Evolutionary conservation across 2,797 vertebrate genomes (phyloP).

Genomic region (Apogon talboti): DNA sequence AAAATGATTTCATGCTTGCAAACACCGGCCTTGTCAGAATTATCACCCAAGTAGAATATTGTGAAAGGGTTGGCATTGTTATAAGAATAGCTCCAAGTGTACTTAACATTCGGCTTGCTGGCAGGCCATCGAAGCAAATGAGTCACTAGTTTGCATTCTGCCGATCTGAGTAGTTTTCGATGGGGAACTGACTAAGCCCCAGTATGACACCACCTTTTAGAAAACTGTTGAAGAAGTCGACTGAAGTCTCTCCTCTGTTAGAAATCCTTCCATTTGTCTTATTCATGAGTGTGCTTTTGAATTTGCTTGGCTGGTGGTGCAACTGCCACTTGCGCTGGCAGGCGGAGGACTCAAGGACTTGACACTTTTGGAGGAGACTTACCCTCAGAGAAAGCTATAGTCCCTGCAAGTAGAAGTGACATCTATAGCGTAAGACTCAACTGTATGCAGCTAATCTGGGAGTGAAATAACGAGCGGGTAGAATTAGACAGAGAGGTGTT

Average conservation of each 20-base stretch:
- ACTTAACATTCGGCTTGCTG: conserved; percentile 42
- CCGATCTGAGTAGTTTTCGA: conserved; percentile 26
- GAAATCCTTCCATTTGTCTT: conserved; percentile 63
- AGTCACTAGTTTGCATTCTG: conserved; percentile 53
- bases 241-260: conserved; percentile 50
- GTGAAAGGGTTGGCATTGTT: conserved; percentile 51
- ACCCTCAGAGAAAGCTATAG: conserved; percentile 40
- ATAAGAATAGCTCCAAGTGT: conserved; percentile 54
- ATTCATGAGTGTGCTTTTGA: conserved; percentile 62
- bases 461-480: conserved; percentile 25
- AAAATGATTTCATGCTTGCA: conserved; percentile 47
- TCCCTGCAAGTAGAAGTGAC: conserved; percentile 31
- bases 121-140: conserved; percentile 42
- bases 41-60: conserved; percentile 46
- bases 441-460: conserved; percentile 23
- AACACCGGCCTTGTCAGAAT: conserved; percentile 47
- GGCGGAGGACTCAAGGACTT: conserved; percentile 53
- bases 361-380: conserved; percentile 50
- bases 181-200: conserved; percentile 41
- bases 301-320: conserved; percentile 57
- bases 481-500: conserved; percentile 24
- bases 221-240: conserved; percentile 52
- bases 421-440: conserved; percentile 11
- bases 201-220: conserved; percentile 48
- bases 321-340: conserved; percentile 39